phyloP scores from a whole-genome alignment of 2,113 vertebrate genomes.

The Smithornis capensis region DNA sequence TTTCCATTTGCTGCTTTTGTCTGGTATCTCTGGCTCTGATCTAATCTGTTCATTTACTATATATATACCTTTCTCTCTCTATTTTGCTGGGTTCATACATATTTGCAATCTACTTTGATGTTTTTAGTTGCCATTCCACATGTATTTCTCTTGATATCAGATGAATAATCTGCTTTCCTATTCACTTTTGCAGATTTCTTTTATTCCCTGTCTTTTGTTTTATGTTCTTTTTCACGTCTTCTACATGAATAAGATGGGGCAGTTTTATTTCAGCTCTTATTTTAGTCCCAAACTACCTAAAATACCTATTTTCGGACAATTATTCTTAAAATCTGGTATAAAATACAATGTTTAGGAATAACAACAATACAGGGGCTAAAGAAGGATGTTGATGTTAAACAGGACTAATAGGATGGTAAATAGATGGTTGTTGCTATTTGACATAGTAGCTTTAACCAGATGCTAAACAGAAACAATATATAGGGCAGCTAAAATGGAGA shows the following conservation, averaged over 20 bases:
- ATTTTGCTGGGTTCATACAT: neutral
- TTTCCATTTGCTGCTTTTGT: neutral
- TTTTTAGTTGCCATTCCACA: neutral
- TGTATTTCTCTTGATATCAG: neutral
- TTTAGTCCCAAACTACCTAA: neutral
- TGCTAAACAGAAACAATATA: neutral
- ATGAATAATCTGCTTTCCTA: neutral
- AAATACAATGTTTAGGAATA: neutral
- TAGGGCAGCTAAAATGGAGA: neutral
- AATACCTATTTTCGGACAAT: neutral
- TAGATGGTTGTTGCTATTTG: too few relatives aligned
- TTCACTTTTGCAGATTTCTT: neutral
- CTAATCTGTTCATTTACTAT: neutral
- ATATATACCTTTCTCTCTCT: neutral
- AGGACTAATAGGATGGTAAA: neutral
- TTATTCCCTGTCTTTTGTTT: neutral
- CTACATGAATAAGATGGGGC: neutral
- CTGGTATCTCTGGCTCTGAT: neutral
- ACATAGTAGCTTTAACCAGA: neutral
- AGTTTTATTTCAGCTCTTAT: neutral
- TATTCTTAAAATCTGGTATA: neutral
- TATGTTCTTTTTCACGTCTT: accelerated
- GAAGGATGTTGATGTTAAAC: neutral
- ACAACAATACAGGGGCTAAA: neutral
- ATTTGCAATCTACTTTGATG: neutral